Base-by-base conservation (phyloP, 2,113 vertebrate genomes). In the Macrotus californicus region DNA sequence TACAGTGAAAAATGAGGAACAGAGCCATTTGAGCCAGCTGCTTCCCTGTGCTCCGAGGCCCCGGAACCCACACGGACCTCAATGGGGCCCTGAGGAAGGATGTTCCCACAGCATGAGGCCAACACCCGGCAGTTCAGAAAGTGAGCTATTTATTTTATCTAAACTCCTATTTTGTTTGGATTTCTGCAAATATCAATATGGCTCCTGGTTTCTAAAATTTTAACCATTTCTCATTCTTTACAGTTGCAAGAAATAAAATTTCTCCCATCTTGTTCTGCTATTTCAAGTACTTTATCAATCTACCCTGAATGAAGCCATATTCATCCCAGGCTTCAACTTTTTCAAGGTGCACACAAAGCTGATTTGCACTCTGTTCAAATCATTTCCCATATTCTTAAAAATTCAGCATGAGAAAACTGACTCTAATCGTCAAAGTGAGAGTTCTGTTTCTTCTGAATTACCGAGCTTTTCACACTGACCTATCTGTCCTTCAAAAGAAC, bases 401-500 rank as follows among this genome's bases (percentile, higher is more conserved):
- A 36, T 43, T 50, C 15, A 77, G 41, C n/a, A 26, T 8, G 50
- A 34, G 19, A 93, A 31, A 39, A 41, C 16, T 82, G 41, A 24
- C 52, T 73, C 69, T 46, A 18, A 10, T 12, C 31, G 8, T 31
- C 66, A 34, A 46, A 52, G 72, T 13, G 16, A 72, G 36, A 88
- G 34, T 46, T 56, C 50, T 24, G 5, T 61, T 39, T 82, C 67
- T 70, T 77, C 36, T 48, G 34, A 75, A 90, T 76, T 36, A 46
- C 0, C 0, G 1, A 81, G 29, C 5, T 91, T 48, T 92, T 64
- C 46, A 76, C 59, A 77, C 26, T 24, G 69, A 85, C 43, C 69
- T 89, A 15, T 66, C n/a, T 72, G 31, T 22, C 21, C 56, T 81
- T 92, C 52, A 59, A 64, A 81, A 94, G 52, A 89, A 87, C 41